Base-by-base conservation (phyloP, 2,113 vertebrate species). In the Bagarius yarrelli region DNA sequence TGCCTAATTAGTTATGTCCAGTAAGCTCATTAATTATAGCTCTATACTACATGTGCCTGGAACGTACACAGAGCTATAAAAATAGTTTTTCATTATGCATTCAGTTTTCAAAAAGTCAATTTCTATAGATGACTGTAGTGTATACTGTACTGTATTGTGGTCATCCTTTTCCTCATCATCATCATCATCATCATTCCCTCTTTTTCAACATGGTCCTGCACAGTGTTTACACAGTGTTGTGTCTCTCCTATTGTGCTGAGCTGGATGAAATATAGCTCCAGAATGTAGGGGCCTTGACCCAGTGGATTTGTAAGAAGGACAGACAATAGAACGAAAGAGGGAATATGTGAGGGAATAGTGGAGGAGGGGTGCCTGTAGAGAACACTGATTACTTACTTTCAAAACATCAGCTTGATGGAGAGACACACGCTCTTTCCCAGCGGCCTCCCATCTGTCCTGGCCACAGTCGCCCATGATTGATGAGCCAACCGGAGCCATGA, bases 381-480 rank as follows among this genome's bases (percentile, higher is more conserved):
- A 87, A 83, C 87, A 88, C 88, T 87, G 86, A 88, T 87, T 87
- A 89, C 86, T 89, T 87, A 89, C 87, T 89, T 88, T 88, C 84
- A 85, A 87, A 89, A 87, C 87, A 89, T 88, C 85, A 86, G 78
- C 83, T 88, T 89, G 86, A 88, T 87, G 86, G 88, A 89, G 88
- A 84, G 88, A 88, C 47, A 63, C 76, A 81, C 74, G 52, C 60
- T 27, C 82, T 79, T 85, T 84, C 83, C 84, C 85, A 84, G 88
- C 81, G 80, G 87, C 82, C 82, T 79, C 81, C 80, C 82, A 88
- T 89, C 79, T 83, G 76, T 88, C 88, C 88, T 72, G 61, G 56
- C 80, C 34, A 27, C 66, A 67, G 71, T 64, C 57, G 57, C 56
- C 57, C 1, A 61, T 88, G 88, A 89, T 87, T 83, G 87, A 89